Base-by-base conservation (phyloP, 2,113 vertebrate genomes). In the Oncorhynchus nerka region DNA sequence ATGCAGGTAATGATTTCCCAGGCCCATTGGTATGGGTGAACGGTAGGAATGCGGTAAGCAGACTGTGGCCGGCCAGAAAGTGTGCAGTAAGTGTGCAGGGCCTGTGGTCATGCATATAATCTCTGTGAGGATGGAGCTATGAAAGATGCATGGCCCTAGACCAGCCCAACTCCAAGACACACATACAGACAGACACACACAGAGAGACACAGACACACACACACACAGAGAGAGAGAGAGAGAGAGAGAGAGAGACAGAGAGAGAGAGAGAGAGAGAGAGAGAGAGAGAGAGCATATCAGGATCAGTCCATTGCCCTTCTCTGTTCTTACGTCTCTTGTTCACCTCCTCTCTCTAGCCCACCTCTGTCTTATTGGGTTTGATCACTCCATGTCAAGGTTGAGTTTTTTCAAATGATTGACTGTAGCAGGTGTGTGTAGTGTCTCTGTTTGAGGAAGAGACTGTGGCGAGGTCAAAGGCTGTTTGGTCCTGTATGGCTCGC, bases 141-240 rank as follows among this genome's bases (percentile, higher is more conserved):
- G 75, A 87, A 88, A 87, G 77, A 88, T 89, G 80, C 32, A 85
- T 82, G 76, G 76, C 45, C 39, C 4, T 3, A 51, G 51, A 64
- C 20, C 22, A 11, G 59, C 15, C 32, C 39, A 39, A 75, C 19
- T 70, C 75, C 5, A 22, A 20, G 12, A 75, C 55, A 70, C 32
- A 32, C 57, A 65, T 19, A 30, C 70, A 68, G 11, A 20, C 61
- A 73, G 65, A 77, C 32, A 5, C 24, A 12, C 57, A 75, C 67
- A 24, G 0, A 4, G 4, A 3, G 7, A 45, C 51, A 62, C 55
- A 22, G 1, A 34, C 4, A 12, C 11, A 64, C 68, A 70, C 1
- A 32, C 71, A 24, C 24, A 24, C 24, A 24, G 28, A 28, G 28
- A 28, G 28, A 28, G 28, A 5, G 1, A 15, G 6, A 69, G 1